Conservation (phyloP, 1,140 invertebrate species). For the Drosophila malerkotliana region DNA sequence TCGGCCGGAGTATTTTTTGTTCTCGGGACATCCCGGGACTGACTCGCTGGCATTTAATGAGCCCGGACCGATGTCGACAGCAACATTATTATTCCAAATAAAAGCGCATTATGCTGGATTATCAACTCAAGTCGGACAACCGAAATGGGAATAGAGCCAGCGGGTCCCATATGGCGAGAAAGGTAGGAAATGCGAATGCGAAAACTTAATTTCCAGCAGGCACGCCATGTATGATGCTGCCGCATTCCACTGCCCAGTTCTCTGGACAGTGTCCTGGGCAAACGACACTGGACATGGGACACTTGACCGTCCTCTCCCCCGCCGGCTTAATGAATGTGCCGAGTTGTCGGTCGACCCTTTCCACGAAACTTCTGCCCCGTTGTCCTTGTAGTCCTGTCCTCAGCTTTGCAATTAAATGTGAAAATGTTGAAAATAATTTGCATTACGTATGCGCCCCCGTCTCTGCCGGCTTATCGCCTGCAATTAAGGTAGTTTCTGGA, state of each 20-base stretch:
- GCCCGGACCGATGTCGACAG: constrained; percentile 76
- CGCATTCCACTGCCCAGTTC: constrained; percentile 46
- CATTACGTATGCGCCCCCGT: constrained; percentile 73
- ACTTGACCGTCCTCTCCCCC: constrained; percentile 37
- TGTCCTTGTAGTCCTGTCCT: constrained; percentile 13
- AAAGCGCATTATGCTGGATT: constrained; percentile 83
- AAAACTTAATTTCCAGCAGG: constrained; percentile 81
- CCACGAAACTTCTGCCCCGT: constrained; percentile 7
- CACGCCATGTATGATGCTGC: constrained; percentile 61
- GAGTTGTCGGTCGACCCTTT: constrained; percentile 28
- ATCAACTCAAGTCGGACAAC: constrained; percentile 63
- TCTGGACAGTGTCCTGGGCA: not conserved
- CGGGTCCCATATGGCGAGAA: constrained; percentile 43
- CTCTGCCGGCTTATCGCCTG: constrained; percentile 71
- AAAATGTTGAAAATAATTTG: constrained; percentile 82
- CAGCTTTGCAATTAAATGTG: constrained; percentile 81
- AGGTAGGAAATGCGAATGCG: constrained; percentile 79
- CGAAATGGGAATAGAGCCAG: constrained; percentile 11
- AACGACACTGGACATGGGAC: constrained; percentile 29
- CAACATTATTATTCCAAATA: constrained; percentile 84
- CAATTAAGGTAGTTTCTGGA: constrained; percentile 82
- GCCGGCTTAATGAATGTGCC: constrained; percentile 72
- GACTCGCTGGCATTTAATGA: constrained; percentile 64
- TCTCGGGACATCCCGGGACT: constrained; percentile 5
- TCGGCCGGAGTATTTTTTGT: constrained; percentile 8